Conservation (phyloP, 2,797 vertebrate species). For the Orestias chungarensis region DNA sequence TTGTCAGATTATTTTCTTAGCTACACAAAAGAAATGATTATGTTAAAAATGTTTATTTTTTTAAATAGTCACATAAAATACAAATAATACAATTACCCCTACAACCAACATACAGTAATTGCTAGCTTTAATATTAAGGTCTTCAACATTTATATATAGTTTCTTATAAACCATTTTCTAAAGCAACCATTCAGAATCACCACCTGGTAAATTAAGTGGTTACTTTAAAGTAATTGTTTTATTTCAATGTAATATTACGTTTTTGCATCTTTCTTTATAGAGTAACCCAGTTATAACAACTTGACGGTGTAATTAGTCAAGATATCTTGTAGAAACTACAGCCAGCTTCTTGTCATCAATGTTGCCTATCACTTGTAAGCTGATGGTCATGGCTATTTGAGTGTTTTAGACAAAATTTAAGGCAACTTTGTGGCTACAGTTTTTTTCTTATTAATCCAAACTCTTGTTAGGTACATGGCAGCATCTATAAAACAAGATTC, state of each 20-base stretch:
- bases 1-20: neutral
- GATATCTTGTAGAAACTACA: too few species aligned
- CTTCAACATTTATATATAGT: neutral
- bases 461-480: neutral
- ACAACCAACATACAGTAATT: neutral
- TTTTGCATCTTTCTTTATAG: neutral
- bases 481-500: neutral
- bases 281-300: neutral
- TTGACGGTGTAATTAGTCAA: slow-evolving; percentile 1
- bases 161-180: neutral
- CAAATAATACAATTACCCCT: neutral
- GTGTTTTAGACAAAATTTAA: neutral
- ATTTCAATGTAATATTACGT: too few species aligned
- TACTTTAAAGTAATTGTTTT: neutral
- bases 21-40: neutral
- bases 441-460: neutral
- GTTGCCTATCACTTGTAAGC: too few species aligned
- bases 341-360: too few species aligned
- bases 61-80: neutral
- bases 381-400: too few species aligned
- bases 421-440: neutral
- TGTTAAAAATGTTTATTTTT: neutral
- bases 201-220: neutral
- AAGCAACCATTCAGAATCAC: neutral
- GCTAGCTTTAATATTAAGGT: neutral